Conservation (phyloP, 53 echinoderm and acorn worm genomes). For the Holothuria scabra region DNA sequence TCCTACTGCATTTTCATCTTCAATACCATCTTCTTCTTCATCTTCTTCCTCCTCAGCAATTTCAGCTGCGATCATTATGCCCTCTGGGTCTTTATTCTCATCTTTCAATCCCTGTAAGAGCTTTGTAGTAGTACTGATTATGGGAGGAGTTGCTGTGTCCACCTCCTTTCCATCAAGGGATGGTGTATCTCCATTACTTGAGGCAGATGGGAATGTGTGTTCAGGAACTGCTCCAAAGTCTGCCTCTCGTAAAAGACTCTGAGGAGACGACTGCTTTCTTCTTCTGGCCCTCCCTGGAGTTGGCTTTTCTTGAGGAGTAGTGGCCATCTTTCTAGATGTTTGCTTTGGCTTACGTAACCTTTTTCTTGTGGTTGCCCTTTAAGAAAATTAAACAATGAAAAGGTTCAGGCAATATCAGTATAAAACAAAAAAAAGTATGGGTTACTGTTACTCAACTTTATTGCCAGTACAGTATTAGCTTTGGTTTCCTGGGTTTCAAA, state of each 20-base stretch:
- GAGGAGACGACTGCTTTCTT: conserved; percentile 33
- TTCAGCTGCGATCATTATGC: background rate
- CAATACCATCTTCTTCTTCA: conserved; percentile 9
- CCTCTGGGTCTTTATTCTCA: background rate
- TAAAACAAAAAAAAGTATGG: too few relatives aligned
- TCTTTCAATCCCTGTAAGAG: conserved; percentile 13
- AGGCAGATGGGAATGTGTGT: conserved; percentile 14
- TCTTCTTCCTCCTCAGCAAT: conserved; percentile 1
- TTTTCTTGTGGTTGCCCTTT: too few relatives aligned
- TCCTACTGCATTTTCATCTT: background rate
- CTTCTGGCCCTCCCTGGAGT: conserved; percentile 5
- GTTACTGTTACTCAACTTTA: too few relatives aligned
- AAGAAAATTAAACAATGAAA: too few relatives aligned
- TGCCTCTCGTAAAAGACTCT: conserved; percentile 24
- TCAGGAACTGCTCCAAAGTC: conserved; percentile 25
- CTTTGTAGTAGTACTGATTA: conserved; percentile 39
- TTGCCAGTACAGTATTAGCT: too few relatives aligned
- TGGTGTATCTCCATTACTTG: conserved; percentile 13
- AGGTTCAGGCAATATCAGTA: too few relatives aligned
- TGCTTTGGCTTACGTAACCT: too few relatives aligned
- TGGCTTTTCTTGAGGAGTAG: too few relatives aligned
- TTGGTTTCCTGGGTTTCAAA: too few relatives aligned
- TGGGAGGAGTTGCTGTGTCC: background rate
- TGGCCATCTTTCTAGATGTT: too few relatives aligned
- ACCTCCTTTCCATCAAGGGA: background rate